Evolutionary conservation across 2,113 vertebrate species (phyloP), one percentile per base, ranked within the genome.

Genomic region (Hyperoodon ampullatus): DNA sequence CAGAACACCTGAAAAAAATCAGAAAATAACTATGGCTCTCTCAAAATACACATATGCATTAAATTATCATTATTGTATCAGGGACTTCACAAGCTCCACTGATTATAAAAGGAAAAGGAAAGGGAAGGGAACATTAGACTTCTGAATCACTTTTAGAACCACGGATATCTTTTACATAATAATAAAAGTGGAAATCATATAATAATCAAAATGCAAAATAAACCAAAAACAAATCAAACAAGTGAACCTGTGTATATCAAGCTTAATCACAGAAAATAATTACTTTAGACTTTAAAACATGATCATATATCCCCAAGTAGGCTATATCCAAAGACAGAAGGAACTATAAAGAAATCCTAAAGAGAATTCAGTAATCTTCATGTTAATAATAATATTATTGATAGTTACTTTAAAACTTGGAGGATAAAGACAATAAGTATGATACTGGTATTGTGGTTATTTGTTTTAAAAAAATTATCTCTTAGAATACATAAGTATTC

Each of bases 211-310:
- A 39, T 83, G 60, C 35, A 88, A 93, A 82, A 74, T 70, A 88
- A 92, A 65, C 35, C 8, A 83, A 65, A 84, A 65, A 53, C 14
- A 82, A 93, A 72, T 47, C 28, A 70, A 47, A 72, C 55, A 93
- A 63, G 88, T 42, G 28, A 82, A 78, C 9, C 39, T 72, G 47
- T 65, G 26, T 19, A 13, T 35, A 44, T 55, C 39, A 93, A 74
- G 11, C 33, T 80, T 68, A 93, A 30, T 21, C 61, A 97, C 74
- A 86, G 35, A 92, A 53, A 53, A 81, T 6, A 87, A 82, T 47
- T 66, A 84, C 60, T 70, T 78, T 60, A 82, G 65, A 93, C 65
- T 93, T 93, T 63, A 70, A 86, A 78, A 61, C 8, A 75, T 84
- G 85, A 47, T 42, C n/a, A 50, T 53, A 86, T 21, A 74, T 81